A percentile compares a stretch with the other conserved stretches of the same genome.
Evolutionary conservation across 2,113 vertebrate species (phyloP).

Genomic region (Hemichromis elongatus): DNA sequence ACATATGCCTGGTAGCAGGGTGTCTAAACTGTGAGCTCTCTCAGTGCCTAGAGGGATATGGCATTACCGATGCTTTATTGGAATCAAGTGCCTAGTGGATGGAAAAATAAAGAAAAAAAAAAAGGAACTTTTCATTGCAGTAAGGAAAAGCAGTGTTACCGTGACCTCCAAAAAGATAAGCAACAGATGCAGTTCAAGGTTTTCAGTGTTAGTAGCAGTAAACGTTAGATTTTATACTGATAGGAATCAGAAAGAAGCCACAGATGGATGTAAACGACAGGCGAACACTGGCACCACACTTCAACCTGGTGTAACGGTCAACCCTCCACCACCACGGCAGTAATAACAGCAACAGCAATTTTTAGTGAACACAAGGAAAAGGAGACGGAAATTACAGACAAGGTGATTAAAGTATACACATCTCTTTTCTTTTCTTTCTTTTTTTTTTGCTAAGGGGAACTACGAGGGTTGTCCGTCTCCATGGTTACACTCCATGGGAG

Average conservation of each 20-base stretch:
- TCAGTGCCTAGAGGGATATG: slow-evolving; percentile 31
- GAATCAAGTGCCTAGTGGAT: slow-evolving; percentile 45
- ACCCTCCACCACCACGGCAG: slow-evolving; percentile 59
- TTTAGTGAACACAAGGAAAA: slow-evolving; percentile 12
- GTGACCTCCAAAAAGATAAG: slow-evolving; percentile 13
- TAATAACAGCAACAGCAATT: neutral
- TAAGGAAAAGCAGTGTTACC: slow-evolving; percentile 31
- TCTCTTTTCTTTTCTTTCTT: neutral
- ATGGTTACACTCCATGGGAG: slow-evolving; percentile 85
- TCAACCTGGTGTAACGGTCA: slow-evolving; percentile 70
- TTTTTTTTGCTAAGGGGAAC: slow-evolving; percentile 8
- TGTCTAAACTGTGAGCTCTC: slow-evolving; percentile 33
- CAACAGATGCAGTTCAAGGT: slow-evolving; percentile 35
- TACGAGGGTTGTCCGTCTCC: slow-evolving; percentile 90
- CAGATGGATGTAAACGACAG: slow-evolving; percentile 56
- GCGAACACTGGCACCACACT: slow-evolving; percentile 63
- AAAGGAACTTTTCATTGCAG: slow-evolving; percentile 42
- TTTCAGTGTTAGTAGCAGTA: slow-evolving; percentile 29
- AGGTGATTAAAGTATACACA: slow-evolving; percentile 35
- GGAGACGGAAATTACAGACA: slow-evolving; percentile 25
- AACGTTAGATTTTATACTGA: slow-evolving; percentile 15
- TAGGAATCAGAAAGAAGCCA: slow-evolving; percentile 40
- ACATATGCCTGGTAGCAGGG: slow-evolving; percentile 39
- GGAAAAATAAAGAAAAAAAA: neutral
- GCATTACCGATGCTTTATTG: slow-evolving; percentile 53